These are phyloP conservation scores for Seladonia tumulorum DNA, from an alignment of 2,888 invertebrate species.

Conservation along the genomic window DNA sequence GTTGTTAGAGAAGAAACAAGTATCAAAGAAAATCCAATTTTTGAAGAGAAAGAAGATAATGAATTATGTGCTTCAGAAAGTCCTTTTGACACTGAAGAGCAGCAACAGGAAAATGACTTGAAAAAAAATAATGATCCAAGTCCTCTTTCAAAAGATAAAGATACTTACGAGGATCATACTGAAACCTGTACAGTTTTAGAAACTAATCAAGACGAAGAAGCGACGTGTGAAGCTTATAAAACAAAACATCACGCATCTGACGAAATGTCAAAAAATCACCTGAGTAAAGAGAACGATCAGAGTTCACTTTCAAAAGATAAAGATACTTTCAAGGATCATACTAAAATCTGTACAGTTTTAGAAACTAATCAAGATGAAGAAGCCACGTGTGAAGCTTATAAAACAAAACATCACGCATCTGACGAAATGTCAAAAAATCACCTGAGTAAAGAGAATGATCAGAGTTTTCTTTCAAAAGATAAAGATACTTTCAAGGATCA, in stretches of 20 bases:
- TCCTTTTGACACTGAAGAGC: neutral
- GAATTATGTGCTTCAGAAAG: neutral
- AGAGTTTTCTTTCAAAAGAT: neutral
- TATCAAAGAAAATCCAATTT: neutral
- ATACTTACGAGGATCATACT: neutral
- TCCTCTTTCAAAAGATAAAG: neutral
- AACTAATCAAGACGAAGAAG: neutral
- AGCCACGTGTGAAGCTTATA: neutral
- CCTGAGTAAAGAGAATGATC: neutral
- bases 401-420: neutral
- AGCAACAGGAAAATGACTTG: neutral
- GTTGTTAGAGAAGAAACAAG: neutral
- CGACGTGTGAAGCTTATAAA: neutral
- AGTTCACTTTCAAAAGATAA: neutral
- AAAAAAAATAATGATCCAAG: neutral
- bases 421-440: neutral
- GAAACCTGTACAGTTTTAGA: neutral
- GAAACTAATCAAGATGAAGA: neutral
- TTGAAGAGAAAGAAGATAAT: neutral
- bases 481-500: neutral
- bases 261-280: neutral
- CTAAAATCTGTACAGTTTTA: neutral
- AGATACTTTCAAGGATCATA: neutral
- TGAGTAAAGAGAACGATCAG: neutral
- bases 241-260: neutral